These are phyloP conservation scores for Sclerurus mexicanus DNA, from an alignment of 2,113 vertebrate genomes.

Conservation along the genomic window DNA sequence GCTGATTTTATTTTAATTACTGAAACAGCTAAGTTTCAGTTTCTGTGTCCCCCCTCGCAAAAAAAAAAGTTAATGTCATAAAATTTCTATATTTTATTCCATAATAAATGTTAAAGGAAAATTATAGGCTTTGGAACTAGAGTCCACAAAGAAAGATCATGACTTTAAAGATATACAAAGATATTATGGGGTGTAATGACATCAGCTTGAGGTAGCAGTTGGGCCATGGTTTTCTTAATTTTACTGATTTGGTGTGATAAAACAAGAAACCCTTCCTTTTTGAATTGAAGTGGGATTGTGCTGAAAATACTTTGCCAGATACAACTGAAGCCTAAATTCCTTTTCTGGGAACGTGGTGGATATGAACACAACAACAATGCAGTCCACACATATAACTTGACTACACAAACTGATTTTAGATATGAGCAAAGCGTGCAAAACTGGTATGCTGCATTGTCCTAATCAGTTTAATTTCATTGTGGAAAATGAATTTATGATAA, in stretches of 20 bases:
- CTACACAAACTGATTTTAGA: neutral
- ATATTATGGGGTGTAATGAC: neutral
- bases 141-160: neutral
- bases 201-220: neutral
- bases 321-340: neutral
- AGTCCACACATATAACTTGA: neutral
- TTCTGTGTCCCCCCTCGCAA: neutral
- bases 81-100: neutral
- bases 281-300: neutral
- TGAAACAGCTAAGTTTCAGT: neutral
- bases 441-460: neutral
- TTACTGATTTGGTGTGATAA: neutral
- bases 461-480: neutral
- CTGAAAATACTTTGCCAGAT: neutral
- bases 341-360: neutral
- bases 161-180: neutral
- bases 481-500: conserved; percentile 44
- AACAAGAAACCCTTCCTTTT: neutral
- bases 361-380: neutral
- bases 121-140: neutral
- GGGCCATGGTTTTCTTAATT: neutral
- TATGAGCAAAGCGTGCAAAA: neutral
- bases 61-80: neutral
- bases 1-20: neutral
- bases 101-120: neutral